phyloP scores from a whole-genome alignment of 2,113 vertebrate genomes.

The Heterocephalus glaber region DNA sequence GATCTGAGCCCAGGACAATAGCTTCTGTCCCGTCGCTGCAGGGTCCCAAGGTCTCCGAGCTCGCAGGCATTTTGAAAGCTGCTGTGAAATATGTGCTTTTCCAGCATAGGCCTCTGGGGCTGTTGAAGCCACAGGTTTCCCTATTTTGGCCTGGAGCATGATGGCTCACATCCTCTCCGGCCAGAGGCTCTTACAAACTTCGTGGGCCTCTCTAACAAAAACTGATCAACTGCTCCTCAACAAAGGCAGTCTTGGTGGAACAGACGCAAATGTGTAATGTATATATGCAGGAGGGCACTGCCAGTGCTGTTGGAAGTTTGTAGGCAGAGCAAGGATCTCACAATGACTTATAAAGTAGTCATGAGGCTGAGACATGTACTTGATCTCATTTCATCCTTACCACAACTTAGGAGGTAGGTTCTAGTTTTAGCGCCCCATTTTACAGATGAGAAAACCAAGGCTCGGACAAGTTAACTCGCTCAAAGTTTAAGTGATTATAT shows the following conservation, averaged over 20 bases:
- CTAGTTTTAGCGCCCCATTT: background rate
- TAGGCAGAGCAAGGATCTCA: background rate
- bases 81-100: background rate
- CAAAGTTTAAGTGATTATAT: background rate
- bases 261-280: background rate
- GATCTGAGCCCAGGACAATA: background rate
- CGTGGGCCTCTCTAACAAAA: background rate
- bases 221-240: background rate
- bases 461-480: background rate
- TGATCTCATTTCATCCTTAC: background rate
- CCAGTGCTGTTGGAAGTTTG: background rate
- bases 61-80: background rate
- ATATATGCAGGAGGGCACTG: background rate
- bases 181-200: background rate
- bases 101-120: background rate
- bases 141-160: background rate
- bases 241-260: background rate
- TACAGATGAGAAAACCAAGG: slow-evolving; percentile 3
- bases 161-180: background rate
- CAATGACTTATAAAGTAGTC: background rate
- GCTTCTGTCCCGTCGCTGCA: background rate
- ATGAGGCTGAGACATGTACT: background rate
- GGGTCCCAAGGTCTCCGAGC: background rate
- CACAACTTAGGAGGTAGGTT: background rate
- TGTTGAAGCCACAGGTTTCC: background rate